Conservation (phyloP, 2,888 invertebrate species). For the Coenonympha glycerion region DNA sequence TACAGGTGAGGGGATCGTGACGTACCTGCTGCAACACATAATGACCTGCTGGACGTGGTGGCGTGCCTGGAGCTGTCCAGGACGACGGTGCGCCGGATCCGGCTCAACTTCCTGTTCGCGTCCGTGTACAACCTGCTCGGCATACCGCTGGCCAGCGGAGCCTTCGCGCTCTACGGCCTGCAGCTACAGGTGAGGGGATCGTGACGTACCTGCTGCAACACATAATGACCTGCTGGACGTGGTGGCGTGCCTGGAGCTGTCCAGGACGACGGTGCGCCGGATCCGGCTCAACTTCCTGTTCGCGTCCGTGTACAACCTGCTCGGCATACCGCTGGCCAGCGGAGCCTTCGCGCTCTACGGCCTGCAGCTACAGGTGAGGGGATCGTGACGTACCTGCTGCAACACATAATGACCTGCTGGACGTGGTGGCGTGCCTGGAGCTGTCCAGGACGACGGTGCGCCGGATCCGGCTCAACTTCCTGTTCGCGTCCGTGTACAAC, state of each 20-base stretch:
- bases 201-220: constrained; percentile 42
- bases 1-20: constrained; percentile 60
- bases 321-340: constrained; percentile 98
- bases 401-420: constrained; percentile 93
- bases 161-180: constrained; percentile 85
- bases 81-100: constrained; percentile 89
- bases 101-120: constrained; percentile 97
- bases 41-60: constrained; percentile 96
- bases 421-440: constrained; percentile 95
- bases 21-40: constrained; percentile 74
- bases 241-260: constrained; percentile 93
- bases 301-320: constrained; percentile 96
- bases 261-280: constrained; percentile 89
- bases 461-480: constrained; percentile 92
- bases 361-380: constrained; percentile 77
- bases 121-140: constrained; percentile 97
- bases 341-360: constrained; percentile 89
- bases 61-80: constrained; percentile 94
- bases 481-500: constrained; percentile 98
- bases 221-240: constrained; percentile 98
- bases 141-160: constrained; percentile 97
- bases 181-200: constrained; percentile 72
- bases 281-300: constrained; percentile 96
- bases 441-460: constrained; percentile 92
- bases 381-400: constrained; percentile 2